A percentile compares a stretch with the other conserved stretches of the same genome.
phyloP scores from a whole-genome alignment of 2,888 invertebrate genomes.

The Trachelus stipa region DNA sequence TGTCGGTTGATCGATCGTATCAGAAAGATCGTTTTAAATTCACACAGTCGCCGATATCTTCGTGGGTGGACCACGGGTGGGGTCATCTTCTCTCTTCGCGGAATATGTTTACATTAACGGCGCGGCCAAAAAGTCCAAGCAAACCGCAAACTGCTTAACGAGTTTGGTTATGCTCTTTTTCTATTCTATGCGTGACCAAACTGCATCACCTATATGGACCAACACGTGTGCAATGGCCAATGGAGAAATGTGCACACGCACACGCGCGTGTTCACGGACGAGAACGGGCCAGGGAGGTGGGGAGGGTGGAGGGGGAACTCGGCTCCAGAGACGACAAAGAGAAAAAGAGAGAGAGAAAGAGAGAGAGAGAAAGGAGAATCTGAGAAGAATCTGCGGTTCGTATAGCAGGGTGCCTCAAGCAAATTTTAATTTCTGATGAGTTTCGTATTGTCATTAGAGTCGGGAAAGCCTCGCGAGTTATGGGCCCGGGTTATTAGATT shows the following conservation, averaged over 20 bases:
- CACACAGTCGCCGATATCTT: constrained; percentile 27
- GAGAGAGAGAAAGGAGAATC: background rate
- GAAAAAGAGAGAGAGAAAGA: background rate
- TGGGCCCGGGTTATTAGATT: constrained; percentile 54
- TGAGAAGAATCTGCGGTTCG: background rate
- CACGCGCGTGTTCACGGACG: background rate
- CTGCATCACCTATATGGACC: constrained; percentile 30
- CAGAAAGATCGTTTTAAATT: background rate
- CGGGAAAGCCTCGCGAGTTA: constrained; percentile 38
- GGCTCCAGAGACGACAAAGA: background rate
- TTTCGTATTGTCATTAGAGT: constrained; percentile 50
- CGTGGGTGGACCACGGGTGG: constrained; percentile 43
- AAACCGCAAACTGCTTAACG: constrained; percentile 57
- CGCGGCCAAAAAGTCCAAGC: constrained; percentile 40
- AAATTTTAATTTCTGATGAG: constrained; percentile 52
- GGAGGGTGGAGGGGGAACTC: background rate
- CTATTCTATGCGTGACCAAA: constrained; percentile 39
- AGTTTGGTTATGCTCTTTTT: constrained; percentile 42
- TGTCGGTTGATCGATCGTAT: background rate
- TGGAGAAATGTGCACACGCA: background rate
- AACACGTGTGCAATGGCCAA: background rate
- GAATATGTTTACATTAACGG: constrained; percentile 58
- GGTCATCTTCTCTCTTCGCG: constrained; percentile 43
- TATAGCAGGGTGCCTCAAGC: constrained; percentile 30
- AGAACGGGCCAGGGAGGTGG: background rate